phyloP scores from a whole-genome alignment of 2,888 invertebrate genomes.

The Epicampocera succincta region DNA sequence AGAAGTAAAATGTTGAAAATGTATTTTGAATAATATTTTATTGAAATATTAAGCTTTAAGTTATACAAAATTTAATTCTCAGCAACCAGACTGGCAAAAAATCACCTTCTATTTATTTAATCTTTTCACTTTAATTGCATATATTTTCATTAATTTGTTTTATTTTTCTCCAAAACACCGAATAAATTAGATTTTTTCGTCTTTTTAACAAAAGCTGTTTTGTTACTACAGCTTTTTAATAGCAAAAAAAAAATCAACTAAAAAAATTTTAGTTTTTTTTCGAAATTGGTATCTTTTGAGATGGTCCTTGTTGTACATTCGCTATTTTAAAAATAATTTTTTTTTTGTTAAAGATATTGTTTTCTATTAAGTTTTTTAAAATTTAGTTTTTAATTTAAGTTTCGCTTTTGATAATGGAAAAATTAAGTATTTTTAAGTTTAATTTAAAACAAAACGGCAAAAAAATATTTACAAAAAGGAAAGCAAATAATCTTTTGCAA shows the following conservation, averaged over 20 bases:
- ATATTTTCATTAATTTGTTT: constrained; percentile 31
- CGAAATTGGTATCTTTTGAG: constrained; percentile 93
- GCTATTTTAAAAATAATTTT: constrained; percentile 73
- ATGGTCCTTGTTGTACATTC: constrained; percentile 89
- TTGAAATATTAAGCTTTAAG: no score
- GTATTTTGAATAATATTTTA: no score
- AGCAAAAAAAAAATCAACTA: constrained; percentile 45
- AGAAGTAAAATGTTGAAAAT: no score
- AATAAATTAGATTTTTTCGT: constrained; percentile 34
- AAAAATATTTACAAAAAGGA: no score
- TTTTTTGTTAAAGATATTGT: constrained; percentile 49
- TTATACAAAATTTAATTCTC: neutral
- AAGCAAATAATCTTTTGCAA: no score
- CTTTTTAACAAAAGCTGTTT: constrained; percentile 41
- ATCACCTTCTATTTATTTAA: constrained; percentile 10
- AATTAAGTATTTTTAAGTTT: neutral
- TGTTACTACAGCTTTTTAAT: constrained; percentile 41
- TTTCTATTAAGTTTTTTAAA: constrained; percentile 50
- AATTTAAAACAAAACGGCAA: no score
- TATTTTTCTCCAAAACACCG: constrained; percentile 45
- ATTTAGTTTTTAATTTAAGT: constrained; percentile 39
- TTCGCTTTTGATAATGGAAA: constrained; percentile 39
- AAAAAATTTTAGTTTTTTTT: constrained; percentile 70
- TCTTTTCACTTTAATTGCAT: constrained; percentile 59
- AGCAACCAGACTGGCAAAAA: neutral